Conservation (phyloP, 2,888 invertebrate genomes). For the Leucoma salicis region DNA sequence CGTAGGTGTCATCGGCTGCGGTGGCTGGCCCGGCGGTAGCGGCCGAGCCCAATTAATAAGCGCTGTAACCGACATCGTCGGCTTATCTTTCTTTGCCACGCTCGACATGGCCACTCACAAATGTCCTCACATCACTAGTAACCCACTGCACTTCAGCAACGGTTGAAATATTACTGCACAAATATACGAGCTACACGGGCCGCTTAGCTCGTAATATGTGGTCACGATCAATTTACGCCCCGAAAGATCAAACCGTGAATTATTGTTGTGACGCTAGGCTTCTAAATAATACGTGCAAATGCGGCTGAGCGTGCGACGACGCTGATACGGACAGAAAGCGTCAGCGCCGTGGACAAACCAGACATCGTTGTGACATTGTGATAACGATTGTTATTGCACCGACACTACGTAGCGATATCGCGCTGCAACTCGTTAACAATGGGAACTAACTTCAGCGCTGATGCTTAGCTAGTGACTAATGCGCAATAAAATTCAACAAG, state of each 20-base stretch:
- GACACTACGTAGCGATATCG: conserved; percentile 53
- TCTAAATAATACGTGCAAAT: conserved; percentile 45
- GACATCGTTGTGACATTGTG: conserved; percentile 74
- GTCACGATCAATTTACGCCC: conserved; percentile 48
- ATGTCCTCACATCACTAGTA: conserved; percentile 76
- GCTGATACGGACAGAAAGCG: conserved; percentile 47
- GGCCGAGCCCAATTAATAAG: conserved; percentile 88
- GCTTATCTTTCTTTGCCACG: conserved; percentile 93
- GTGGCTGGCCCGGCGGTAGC: conserved; percentile 61
- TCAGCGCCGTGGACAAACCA: conserved; percentile 61
- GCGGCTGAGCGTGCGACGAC: conserved; percentile 36
- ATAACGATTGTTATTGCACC: conserved; percentile 73
- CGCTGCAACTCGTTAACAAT: conserved; percentile 61
- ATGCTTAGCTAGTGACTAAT: conserved; percentile 74
- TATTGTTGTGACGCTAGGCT: conserved; percentile 40
- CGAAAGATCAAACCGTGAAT: conserved; percentile 41
- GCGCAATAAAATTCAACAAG: conserved; percentile 74
- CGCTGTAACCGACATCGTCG: conserved; percentile 92
- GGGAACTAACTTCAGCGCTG: conserved; percentile 54
- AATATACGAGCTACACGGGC: conserved; percentile 38
- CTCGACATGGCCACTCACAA: conserved; percentile 76
- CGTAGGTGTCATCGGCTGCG: conserved; percentile 59
- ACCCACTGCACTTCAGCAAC: conserved; percentile 49
- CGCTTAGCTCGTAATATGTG: conserved; percentile 35
- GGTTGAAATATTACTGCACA: conserved; percentile 43